phyloP scores from a whole-genome alignment of 2,797 vertebrate species.

The Acrossocheilus fasciatus region DNA sequence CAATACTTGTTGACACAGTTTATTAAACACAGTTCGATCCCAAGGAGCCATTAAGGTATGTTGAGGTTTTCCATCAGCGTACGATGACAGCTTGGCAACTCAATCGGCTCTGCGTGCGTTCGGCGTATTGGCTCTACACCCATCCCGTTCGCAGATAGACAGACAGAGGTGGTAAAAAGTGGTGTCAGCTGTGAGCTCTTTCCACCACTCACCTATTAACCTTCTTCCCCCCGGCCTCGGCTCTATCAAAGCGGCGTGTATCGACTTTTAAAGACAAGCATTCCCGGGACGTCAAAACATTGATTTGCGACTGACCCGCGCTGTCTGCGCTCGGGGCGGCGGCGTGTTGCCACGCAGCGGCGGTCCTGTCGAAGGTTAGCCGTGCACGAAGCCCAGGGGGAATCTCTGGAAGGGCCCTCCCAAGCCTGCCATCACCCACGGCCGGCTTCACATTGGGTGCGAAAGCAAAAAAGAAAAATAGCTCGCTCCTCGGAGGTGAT shows the following conservation, averaged over 20 bases:
- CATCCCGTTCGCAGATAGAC: conserved; percentile 50
- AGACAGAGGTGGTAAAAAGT: conserved; percentile 64
- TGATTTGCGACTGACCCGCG: conserved; percentile 80
- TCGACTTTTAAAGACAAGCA: conserved; percentile 83
- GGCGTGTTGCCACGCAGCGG: conserved; percentile 72
- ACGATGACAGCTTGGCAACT: conserved; percentile 64
- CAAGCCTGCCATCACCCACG: conserved; percentile 63
- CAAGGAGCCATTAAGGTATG: conserved; percentile 17
- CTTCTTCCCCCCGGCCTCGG: conserved; percentile 58
- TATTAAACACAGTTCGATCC: conserved; percentile 34
- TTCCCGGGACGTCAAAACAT: conserved; percentile 85
- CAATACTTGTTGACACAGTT: conserved; percentile 38
- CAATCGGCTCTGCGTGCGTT: conserved; percentile 17
- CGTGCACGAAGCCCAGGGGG: conserved; percentile 80
- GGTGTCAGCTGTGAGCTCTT: conserved; percentile 71
- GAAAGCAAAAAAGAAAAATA: conserved; percentile 86
- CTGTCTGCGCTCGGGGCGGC: conserved; percentile 77
- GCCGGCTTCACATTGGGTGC: conserved; percentile 82
- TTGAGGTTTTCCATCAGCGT: conserved; percentile 49
- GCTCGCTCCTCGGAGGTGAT: conserved; percentile 91
- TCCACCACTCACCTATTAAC: conserved; percentile 77
- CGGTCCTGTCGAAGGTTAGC: conserved; percentile 79
- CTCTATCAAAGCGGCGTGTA: conserved; percentile 74
- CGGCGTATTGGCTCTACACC: conserved; percentile 45
- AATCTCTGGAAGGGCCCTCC: conserved; percentile 61